Conservation (phyloP, 2,888 invertebrate species). For the Sinhomidia bicolor region DNA sequence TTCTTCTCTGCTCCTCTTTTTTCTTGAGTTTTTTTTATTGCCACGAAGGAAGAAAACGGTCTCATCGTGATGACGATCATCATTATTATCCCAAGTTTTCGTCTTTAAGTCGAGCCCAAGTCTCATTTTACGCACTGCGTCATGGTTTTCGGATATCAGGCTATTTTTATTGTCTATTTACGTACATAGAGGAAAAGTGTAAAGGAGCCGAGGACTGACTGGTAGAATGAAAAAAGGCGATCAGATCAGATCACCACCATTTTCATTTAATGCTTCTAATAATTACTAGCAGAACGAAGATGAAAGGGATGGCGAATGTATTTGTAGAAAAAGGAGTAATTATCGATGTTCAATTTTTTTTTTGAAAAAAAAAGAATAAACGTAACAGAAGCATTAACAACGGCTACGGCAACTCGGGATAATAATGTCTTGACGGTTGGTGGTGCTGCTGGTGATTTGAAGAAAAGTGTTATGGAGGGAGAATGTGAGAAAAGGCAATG, state of each 20-base stretch:
- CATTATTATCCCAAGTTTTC: not conserved
- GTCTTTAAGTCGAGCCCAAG: not conserved
- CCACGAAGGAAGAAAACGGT: not conserved
- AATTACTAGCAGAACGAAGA: not conserved
- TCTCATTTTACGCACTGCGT: slow-evolving; percentile 21
- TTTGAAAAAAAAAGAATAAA: too few species aligned
- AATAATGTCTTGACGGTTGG: not conserved
- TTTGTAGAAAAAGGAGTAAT: slow-evolving; percentile 18
- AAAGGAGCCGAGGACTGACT: too few species aligned
- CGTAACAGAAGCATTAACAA: not conserved
- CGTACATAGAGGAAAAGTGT: too few species aligned
- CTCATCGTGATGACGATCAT: not conserved
- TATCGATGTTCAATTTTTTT: slow-evolving; percentile 30
- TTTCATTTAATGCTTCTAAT: not conserved
- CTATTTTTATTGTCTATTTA: too few species aligned
- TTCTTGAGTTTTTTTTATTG: not conserved
- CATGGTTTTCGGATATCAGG: not conserved
- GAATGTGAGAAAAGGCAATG: not conserved
- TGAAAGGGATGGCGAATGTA: not conserved
- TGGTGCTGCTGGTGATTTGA: not conserved
- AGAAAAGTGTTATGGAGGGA: not conserved
- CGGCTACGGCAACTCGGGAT: not conserved
- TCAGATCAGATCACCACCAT: not conserved
- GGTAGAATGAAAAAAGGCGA: too few species aligned
- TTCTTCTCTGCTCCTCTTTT: not conserved